These are phyloP conservation scores for Thecophora atra DNA, from an alignment of 2,888 invertebrate species.

Conservation along the genomic window DNA sequence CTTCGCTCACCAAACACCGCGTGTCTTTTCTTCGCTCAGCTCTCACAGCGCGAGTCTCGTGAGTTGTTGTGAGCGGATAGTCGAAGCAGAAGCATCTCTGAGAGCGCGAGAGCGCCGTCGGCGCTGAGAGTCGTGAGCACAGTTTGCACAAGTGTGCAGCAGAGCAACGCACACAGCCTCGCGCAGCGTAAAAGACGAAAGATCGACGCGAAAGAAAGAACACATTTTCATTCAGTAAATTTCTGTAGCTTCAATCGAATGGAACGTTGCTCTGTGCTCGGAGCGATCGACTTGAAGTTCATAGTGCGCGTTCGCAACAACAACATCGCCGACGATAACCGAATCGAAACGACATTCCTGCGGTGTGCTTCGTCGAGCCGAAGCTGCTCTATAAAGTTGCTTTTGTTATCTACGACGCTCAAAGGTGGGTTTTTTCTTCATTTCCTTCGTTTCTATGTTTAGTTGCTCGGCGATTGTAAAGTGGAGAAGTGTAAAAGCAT, in stretches of 20 bases:
- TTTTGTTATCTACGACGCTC: no score
- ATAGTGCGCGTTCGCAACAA: neutral
- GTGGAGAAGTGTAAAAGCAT: no score
- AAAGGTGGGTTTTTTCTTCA: no score
- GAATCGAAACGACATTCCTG: conserved; percentile 6
- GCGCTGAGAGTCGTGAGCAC: no score
- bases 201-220: conserved; percentile 60
- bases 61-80: neutral
- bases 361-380: neutral
- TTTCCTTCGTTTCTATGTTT: no score
- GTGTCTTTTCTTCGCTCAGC: conserved; percentile 1
- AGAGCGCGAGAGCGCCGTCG: no score
- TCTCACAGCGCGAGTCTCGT: no score
- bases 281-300: neutral
- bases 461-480: neutral
- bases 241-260: conserved; percentile 56
- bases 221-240: conserved; percentile 62
- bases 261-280: conserved; percentile 42
- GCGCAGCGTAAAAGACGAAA: conserved; percentile 44
- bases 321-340: no score
- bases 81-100: conserved; percentile 9
- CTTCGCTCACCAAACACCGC: neutral
- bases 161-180: neutral
- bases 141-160: no score
- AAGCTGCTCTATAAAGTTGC: no score